phyloP scores from a whole-genome alignment of 2,888 invertebrate species.

The Drosophila differens region DNA sequence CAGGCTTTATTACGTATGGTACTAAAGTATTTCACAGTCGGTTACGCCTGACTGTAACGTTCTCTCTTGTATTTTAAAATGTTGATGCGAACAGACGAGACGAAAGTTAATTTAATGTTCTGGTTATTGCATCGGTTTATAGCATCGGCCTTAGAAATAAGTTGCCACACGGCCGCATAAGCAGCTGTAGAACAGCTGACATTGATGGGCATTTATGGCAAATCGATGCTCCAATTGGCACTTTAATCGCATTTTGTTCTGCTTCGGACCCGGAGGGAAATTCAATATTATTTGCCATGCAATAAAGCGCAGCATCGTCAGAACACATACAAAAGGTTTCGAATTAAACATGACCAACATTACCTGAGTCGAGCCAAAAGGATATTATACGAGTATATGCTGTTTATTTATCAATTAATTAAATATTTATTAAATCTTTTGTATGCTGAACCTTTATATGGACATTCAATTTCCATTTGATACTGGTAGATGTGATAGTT shows the following conservation, averaged over 20 bases:
- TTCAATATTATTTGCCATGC: conserved; percentile 33
- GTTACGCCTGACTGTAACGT: too few relatives aligned
- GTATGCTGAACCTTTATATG: not conserved
- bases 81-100: conserved; percentile 26
- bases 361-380: not conserved
- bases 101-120: conserved; percentile 49
- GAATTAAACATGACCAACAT: not conserved
- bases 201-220: conserved; percentile 46
- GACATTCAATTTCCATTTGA: not conserved
- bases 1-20: too few relatives aligned
- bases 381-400: conserved; percentile 3
- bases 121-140: conserved; percentile 66
- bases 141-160: conserved; percentile 19
- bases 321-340: conserved; percentile 6
- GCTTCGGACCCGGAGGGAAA: conserved; percentile 19
- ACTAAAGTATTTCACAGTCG: too few relatives aligned
- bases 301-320: conserved; percentile 24
- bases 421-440: not conserved
- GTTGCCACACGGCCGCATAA: conserved; percentile 12
- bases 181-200: conserved; percentile 22
- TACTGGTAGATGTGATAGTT: not conserved
- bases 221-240: conserved; percentile 57
- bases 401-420: conserved; percentile 8
- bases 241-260: conserved; percentile 32
- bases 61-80: conserved; percentile 24